Conservation (phyloP, 2,888 invertebrate genomes). For the Amphipoea lucens region DNA sequence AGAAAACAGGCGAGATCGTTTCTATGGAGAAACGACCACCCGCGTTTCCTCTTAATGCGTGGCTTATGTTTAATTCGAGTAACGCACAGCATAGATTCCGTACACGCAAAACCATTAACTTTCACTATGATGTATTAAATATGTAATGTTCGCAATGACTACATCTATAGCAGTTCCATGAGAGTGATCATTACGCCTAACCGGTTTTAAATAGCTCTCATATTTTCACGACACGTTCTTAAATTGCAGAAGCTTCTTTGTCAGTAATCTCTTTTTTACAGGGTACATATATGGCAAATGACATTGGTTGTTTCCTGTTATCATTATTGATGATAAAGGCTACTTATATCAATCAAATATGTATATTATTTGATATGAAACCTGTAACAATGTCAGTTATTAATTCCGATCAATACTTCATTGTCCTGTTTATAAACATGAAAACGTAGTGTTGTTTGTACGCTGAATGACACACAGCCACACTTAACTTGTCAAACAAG, state of each 20-base stretch:
- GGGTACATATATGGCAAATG: neutral
- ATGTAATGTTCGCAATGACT: conserved; percentile 62
- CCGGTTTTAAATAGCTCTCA: conserved; percentile 53
- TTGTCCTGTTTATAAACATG: conserved; percentile 27
- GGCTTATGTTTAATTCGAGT: conserved; percentile 35
- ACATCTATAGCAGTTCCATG: conserved; percentile 45
- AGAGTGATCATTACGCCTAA: conserved; percentile 43
- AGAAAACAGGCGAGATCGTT: too few species aligned
- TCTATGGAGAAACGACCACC: too few species aligned
- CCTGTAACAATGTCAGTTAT: conserved; percentile 29
- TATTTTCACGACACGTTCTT: conserved; percentile 36
- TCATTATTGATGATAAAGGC: conserved; percentile 9
- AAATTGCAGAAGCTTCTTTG: conserved; percentile 4
- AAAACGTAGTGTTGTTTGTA: conserved; percentile 11
- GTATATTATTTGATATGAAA: conserved; percentile 22
- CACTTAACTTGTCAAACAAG: neutral
- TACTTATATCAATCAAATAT: neutral
- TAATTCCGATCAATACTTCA: conserved; percentile 20
- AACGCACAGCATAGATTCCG: conserved; percentile 51
- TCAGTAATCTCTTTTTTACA: conserved; percentile 12
- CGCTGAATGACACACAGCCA: neutral
- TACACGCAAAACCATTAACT: conserved; percentile 57
- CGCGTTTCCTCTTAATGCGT: neutral
- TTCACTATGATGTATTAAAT: conserved; percentile 64
- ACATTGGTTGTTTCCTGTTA: neutral